These are phyloP conservation scores for Sipha maydis DNA, from an alignment of 2,888 invertebrate genomes.

Conservation along the genomic window DNA sequence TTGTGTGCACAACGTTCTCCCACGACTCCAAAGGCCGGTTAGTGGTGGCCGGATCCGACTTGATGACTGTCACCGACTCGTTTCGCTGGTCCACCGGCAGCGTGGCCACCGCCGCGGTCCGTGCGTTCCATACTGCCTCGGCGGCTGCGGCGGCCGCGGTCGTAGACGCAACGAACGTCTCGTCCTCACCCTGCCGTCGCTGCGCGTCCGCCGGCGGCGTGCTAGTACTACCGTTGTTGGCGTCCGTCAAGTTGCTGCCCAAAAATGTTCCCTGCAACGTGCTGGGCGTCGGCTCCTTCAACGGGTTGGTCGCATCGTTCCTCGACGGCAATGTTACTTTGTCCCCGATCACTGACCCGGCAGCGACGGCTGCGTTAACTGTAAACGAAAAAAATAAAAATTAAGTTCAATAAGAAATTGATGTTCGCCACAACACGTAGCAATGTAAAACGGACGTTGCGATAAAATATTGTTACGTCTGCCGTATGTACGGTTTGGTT, in stretches of 20 bases:
- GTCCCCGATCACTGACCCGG: slow-evolving; percentile 16
- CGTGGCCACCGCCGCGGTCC: slow-evolving; percentile 67
- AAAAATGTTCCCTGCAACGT: slow-evolving; percentile 54
- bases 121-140: slow-evolving; percentile 67
- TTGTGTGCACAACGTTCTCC: slow-evolving; percentile 67
- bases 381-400: neutral
- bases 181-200: slow-evolving; percentile 24
- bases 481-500: no score
- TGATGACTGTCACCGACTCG: slow-evolving; percentile 66
- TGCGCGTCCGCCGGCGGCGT: slow-evolving; percentile 54
- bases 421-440: neutral
- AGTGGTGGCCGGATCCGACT: slow-evolving; percentile 66
- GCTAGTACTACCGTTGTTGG: slow-evolving; percentile 56
- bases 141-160: slow-evolving; percentile 68
- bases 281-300: slow-evolving; percentile 62
- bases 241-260: slow-evolving; percentile 30
- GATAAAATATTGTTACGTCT: no score
- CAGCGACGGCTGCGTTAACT: neutral
- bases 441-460: no score
- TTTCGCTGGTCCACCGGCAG: slow-evolving; percentile 65
- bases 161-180: neutral
- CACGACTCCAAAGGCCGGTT: slow-evolving; percentile 63
- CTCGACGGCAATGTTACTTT: slow-evolving; percentile 60
- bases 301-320: slow-evolving; percentile 63
- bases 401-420: neutral